Evolutionary conservation across 1,140 invertebrate species (phyloP).

Genomic region (Trinorchestia longiramus): DNA sequence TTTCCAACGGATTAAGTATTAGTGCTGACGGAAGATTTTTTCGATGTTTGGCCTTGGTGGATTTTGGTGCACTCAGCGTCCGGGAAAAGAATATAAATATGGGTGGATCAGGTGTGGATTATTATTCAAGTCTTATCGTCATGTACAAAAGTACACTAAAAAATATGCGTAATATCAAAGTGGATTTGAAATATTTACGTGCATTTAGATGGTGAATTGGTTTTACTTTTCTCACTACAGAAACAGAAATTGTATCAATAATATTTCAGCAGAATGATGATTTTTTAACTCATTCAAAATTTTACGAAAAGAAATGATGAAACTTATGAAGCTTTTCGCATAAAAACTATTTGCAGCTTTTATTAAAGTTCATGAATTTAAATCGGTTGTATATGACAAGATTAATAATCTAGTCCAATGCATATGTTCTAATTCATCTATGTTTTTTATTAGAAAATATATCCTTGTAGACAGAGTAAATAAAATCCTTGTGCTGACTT

Average conservation of each 20-base stretch:
- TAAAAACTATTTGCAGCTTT: too few relatives aligned
- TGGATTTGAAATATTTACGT: background rate
- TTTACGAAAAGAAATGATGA: too few relatives aligned
- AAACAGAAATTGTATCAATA: background rate
- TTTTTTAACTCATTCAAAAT: too few relatives aligned
- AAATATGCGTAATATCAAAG: background rate
- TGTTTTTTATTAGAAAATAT: too few relatives aligned
- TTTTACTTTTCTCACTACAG: background rate
- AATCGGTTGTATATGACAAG: too few relatives aligned
- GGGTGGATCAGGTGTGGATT: background rate
- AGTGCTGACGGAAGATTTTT: background rate
- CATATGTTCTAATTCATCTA: too few relatives aligned
- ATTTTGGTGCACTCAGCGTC: background rate
- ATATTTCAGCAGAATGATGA: background rate
- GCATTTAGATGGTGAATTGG: background rate
- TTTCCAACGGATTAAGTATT: background rate
- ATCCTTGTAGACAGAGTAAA: too few relatives aligned
- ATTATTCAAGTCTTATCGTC: background rate
- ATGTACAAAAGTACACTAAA: background rate
- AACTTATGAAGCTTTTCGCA: too few relatives aligned
- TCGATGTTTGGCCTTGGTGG: background rate
- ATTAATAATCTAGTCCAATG: too few relatives aligned
- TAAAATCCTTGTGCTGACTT: too few relatives aligned
- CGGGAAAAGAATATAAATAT: background rate
- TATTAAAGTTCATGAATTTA: too few relatives aligned